Percentiles rank a stretch among this genome's conserved stretches.
Evolutionary conservation across 2,888 invertebrate species (phyloP).

Genomic region (Phyllotreta striolata): DNA sequence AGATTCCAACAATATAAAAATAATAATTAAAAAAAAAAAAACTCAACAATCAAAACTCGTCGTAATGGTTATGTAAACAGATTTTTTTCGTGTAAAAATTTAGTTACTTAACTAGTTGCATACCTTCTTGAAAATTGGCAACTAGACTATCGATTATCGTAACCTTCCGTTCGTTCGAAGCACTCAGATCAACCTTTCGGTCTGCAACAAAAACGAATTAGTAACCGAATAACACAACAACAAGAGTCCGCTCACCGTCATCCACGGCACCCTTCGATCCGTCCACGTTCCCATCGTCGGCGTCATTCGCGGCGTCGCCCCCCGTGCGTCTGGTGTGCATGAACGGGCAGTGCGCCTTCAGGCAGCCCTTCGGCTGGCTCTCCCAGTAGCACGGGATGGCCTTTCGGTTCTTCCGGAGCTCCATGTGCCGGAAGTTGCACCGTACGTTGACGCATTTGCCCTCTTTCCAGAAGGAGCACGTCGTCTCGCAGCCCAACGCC

Average conservation of each 20-base stretch:
- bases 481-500: constrained; percentile 82
- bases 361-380: constrained; percentile 83
- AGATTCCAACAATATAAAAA: constrained; percentile 37
- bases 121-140: constrained; percentile 84
- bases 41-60: too few relatives aligned
- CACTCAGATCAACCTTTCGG: constrained; percentile 42
- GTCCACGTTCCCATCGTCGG: constrained; percentile 30
- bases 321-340: constrained; percentile 68
- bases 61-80: too few relatives aligned
- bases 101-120: constrained; percentile 70
- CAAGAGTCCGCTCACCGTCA: not conserved
- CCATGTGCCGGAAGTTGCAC: constrained; percentile 87
- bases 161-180: constrained; percentile 53
- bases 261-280: not conserved
- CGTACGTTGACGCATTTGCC: constrained; percentile 80
- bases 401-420: constrained; percentile 82
- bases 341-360: constrained; percentile 86
- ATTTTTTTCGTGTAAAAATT: constrained; percentile 13
- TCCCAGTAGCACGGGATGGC: constrained; percentile 89
- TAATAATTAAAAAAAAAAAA: constrained; percentile 37
- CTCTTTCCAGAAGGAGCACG: constrained; percentile 83
- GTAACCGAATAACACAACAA: not conserved
- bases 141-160: constrained; percentile 74
- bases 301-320: constrained; percentile 40
- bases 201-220: constrained; percentile 39